A percentile compares a stretch with the other conserved stretches of the same genome.
Conservation (phyloP, 2,797 vertebrate species). For the Podarcis siculus region DNA sequence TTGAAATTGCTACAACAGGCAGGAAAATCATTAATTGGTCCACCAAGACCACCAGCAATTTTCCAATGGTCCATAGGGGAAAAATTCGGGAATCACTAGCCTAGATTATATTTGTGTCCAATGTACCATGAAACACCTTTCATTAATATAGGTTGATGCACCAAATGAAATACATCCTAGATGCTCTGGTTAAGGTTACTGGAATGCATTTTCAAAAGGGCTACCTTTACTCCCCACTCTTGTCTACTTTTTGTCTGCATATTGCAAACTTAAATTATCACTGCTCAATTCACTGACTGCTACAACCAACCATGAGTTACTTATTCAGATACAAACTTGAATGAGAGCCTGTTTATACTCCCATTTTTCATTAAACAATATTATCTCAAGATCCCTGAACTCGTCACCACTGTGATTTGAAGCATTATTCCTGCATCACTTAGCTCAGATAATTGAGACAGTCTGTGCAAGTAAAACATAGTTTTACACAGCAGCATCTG, state of each 20-base stretch:
- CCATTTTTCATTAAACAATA: background rate
- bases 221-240: background rate
- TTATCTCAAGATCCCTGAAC: background rate
- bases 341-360: background rate
- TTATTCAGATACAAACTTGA: background rate
- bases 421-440: background rate
- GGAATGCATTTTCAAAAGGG: too few relatives aligned
- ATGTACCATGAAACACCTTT: too few relatives aligned
- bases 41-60: too few relatives aligned
- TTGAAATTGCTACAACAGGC: too few relatives aligned
- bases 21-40: too few relatives aligned
- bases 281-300: background rate
- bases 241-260: background rate
- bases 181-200: too few relatives aligned
- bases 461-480: too few relatives aligned
- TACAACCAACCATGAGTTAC: background rate
- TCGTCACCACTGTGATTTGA: background rate
- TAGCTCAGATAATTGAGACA: background rate
- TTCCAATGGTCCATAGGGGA: too few relatives aligned
- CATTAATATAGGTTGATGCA: too few relatives aligned
- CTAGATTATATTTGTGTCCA: too few relatives aligned
- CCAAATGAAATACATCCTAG: too few relatives aligned
- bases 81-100: too few relatives aligned
- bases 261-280: background rate
- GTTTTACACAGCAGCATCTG: background rate